Evolutionary conservation across 2,888 invertebrate genomes (phyloP).

Genomic region (Drosophila atroscutellata): DNA sequence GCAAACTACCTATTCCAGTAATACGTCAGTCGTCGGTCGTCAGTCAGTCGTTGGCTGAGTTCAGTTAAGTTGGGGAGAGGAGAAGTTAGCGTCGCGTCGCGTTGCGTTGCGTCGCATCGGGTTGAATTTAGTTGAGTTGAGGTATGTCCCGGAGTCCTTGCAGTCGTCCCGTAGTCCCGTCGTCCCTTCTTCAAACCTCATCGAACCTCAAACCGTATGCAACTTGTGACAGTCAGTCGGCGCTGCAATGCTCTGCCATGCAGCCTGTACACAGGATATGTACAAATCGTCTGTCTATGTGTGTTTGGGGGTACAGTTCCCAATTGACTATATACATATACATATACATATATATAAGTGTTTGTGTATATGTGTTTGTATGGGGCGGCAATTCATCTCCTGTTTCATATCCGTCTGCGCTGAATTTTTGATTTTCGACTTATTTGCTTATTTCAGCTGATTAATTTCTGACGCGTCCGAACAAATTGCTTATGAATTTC

Average conservation of each 20-base stretch:
- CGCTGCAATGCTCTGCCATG: constrained; percentile 36
- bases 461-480: constrained; percentile 52
- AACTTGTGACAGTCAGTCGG: constrained; percentile 17
- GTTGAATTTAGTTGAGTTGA: constrained; percentile 14
- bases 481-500: constrained; percentile 58
- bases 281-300: constrained; percentile 20
- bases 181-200: constrained; percentile 41
- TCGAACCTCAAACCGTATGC: constrained; percentile 53
- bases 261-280: constrained; percentile 55
- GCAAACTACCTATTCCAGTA: constrained; percentile 65
- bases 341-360: neutral
- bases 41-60: constrained; percentile 9
- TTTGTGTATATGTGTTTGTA: constrained; percentile 4
- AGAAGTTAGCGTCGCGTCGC: neutral
- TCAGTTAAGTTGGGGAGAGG: neutral
- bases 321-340: constrained; percentile 2
- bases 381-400: constrained; percentile 69
- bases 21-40: constrained; percentile 52
- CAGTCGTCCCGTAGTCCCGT: neutral
- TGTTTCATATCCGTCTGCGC: constrained; percentile 70
- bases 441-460: constrained; percentile 43
- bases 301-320: constrained; percentile 49
- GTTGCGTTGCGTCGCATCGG: constrained; percentile 8
- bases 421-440: constrained; percentile 37
- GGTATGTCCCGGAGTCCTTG: constrained; percentile 37